phyloP scores from a whole-genome alignment of 2,113 vertebrate species.

The Clupea harengus region DNA sequence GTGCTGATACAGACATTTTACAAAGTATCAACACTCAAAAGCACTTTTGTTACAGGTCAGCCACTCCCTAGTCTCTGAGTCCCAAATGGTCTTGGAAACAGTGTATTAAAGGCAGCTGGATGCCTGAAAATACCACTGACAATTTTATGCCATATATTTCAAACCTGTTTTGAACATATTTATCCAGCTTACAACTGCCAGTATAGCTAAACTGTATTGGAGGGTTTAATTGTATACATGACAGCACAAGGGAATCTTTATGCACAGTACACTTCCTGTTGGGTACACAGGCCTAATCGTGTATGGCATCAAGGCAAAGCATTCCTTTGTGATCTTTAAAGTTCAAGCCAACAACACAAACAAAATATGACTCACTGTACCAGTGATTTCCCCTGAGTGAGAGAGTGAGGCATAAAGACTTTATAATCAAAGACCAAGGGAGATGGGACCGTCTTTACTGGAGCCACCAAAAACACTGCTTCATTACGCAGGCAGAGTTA shows the following conservation, averaged over 20 bases:
- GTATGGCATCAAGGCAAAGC: background rate
- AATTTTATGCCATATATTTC: background rate
- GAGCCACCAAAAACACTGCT: too few species aligned
- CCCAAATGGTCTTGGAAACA: background rate
- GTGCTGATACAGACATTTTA: background rate
- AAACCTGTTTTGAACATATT: background rate
- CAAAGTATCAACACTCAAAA: background rate
- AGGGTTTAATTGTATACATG: background rate
- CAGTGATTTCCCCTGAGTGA: background rate
- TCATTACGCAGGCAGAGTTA: background rate
- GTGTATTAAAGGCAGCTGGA: background rate
- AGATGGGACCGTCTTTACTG: background rate
- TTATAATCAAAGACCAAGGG: background rate
- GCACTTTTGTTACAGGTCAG: background rate
- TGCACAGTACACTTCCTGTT: background rate
- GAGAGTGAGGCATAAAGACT: background rate
- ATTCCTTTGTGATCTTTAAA: background rate
- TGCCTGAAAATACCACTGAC: background rate
- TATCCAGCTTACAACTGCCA: constrained; percentile 8
- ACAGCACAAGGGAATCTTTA: background rate
- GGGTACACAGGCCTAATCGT: background rate
- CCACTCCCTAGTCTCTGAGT: background rate
- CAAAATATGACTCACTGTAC: background rate
- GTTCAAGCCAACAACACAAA: background rate
- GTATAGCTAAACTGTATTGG: background rate